These are phyloP conservation scores for Myodes glareolus DNA, from an alignment of 2,113 vertebrate species.

Conservation along the genomic window DNA sequence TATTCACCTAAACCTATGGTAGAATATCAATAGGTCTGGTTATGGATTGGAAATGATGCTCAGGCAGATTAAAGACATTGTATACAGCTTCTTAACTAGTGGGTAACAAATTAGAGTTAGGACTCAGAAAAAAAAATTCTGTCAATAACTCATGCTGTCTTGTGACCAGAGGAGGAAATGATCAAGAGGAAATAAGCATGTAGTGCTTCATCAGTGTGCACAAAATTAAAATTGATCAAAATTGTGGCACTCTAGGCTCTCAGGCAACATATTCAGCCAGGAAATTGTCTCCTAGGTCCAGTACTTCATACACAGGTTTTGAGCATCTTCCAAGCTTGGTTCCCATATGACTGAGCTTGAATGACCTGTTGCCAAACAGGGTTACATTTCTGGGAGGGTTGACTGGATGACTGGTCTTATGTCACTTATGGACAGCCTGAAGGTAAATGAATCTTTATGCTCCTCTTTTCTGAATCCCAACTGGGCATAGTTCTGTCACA, in stretches of 20 bases:
- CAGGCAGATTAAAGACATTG: not conserved
- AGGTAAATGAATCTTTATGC: not conserved
- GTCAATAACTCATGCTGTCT: not conserved
- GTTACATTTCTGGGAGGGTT: not conserved
- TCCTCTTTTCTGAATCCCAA: slow-evolving; percentile 19
- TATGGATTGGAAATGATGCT: not conserved
- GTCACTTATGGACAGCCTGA: slow-evolving; percentile 9
- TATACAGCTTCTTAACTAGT: not conserved
- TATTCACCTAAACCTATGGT: not conserved
- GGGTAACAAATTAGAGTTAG: not conserved
- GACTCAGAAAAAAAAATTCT: not conserved
- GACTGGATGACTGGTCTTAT: not conserved
- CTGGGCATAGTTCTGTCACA: slow-evolving; percentile 4
- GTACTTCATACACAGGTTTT: not conserved
- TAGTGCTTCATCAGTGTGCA: slow-evolving; percentile 13
- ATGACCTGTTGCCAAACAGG: slow-evolving; percentile 1
- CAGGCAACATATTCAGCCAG: slow-evolving; percentile 45
- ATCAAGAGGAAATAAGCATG: slow-evolving; percentile 15
- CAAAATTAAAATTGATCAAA: slow-evolving; percentile 55
- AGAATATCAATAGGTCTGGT: not conserved
- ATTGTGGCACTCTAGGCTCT: not conserved
- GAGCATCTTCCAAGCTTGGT: not conserved
- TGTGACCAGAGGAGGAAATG: slow-evolving; percentile 20
- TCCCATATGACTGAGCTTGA: slow-evolving; percentile 21
- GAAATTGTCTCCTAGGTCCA: slow-evolving; percentile 7